These are phyloP conservation scores for Peromyscus melanophrys DNA, from an alignment of 2,797 vertebrate genomes.

Conservation along the genomic window DNA sequence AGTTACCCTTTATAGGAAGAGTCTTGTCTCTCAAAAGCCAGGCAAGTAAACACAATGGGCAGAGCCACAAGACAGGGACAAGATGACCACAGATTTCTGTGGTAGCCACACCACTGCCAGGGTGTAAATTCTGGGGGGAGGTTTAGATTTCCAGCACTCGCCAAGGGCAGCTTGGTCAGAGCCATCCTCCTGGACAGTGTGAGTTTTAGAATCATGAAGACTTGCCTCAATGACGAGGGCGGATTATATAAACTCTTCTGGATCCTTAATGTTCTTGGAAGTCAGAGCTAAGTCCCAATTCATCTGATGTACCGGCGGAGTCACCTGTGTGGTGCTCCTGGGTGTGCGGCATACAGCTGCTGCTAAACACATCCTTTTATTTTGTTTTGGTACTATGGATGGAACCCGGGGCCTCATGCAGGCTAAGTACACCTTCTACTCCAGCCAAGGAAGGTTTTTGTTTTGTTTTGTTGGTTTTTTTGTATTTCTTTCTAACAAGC, in stretches of 20 bases:
- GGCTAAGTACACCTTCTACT: background rate
- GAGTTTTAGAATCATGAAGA: slow-evolving; percentile 2
- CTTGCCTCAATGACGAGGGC: background rate
- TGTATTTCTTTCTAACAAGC: background rate
- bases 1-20: background rate
- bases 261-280: background rate
- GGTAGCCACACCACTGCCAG: background rate
- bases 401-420: background rate
- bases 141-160: background rate
- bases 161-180: background rate
- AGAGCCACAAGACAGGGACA: fast-evolving
- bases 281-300: background rate
- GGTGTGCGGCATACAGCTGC: background rate
- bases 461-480: background rate
- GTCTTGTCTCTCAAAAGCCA: background rate
- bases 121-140: background rate
- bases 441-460: background rate
- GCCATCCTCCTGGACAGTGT: background rate
- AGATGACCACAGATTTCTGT: background rate
- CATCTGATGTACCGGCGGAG: background rate
- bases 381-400: background rate
- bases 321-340: background rate
- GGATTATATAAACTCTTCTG: background rate
- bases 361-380: background rate
- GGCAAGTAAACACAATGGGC: background rate